phyloP scores from a whole-genome alignment of 2,797 vertebrate genomes.

The Syndactyla subalaris region DNA sequence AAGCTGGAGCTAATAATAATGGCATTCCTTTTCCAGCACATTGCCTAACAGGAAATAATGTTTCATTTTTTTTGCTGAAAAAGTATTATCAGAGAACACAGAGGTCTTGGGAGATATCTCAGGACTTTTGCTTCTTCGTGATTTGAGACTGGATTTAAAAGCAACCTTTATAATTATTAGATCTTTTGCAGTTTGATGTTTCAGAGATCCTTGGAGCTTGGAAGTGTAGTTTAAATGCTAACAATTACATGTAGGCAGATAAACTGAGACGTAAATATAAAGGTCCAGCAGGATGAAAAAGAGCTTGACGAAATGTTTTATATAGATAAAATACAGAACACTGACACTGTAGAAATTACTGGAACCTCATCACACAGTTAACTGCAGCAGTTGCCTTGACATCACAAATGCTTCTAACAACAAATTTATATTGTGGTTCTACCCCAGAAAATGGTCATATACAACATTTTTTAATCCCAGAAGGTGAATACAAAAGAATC shows the following conservation, averaged over 20 bases:
- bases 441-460: neutral
- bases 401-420: neutral
- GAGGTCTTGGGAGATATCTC: neutral
- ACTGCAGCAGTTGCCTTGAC: neutral
- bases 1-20: conserved; percentile 9
- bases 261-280: neutral
- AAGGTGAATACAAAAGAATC: neutral
- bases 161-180: neutral
- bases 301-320: neutral
- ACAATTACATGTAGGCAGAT: neutral
- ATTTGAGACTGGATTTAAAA: neutral
- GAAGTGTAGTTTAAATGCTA: neutral
- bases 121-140: neutral
- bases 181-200: neutral
- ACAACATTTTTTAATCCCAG: neutral
- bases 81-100: neutral
- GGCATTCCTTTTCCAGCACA: conserved; percentile 19
- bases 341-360: neutral
- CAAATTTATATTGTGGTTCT: neutral
- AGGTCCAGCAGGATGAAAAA: neutral
- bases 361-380: neutral
- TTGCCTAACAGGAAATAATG: conserved; percentile 28
- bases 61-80: neutral
- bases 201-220: neutral
- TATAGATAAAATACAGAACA: neutral